A percentile compares a stretch with the other conserved stretches of the same genome.
Evolutionary conservation across 2,113 vertebrate species (phyloP).

Genomic region (Pygoscelis antarcticus): DNA sequence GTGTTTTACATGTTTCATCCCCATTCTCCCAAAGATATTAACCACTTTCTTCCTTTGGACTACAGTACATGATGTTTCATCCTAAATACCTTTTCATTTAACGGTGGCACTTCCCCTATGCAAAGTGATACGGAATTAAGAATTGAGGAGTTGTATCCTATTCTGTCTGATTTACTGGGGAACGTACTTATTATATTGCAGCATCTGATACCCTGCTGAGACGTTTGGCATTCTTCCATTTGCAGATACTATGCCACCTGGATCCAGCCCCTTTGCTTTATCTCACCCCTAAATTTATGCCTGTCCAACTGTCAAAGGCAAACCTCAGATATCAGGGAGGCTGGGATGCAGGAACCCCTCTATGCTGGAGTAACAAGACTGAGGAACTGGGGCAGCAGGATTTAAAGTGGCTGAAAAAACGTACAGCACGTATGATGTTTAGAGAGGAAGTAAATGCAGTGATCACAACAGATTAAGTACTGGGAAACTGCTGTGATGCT

Average conservation of each 20-base stretch:
- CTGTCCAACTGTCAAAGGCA: not conserved
- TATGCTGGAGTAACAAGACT: not conserved
- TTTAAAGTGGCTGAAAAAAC: not conserved
- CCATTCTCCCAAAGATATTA: not conserved
- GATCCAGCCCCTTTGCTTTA: not conserved
- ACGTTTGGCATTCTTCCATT: not conserved
- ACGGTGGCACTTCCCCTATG: not conserved
- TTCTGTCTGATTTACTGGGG: not conserved
- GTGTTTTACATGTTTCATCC: not conserved
- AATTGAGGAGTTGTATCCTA: not conserved
- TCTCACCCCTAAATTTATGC: not conserved
- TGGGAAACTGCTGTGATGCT: not conserved
- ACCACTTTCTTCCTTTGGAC: not conserved
- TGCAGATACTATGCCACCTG: not conserved
- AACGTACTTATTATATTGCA: not conserved
- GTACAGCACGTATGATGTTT: not conserved
- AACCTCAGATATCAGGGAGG: not conserved
- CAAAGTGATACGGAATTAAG: not conserved
- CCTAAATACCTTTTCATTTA: not conserved
- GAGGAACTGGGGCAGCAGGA: not conserved
- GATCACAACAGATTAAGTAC: not conserved
- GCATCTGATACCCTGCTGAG: not conserved
- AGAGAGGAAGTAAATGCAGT: not conserved
- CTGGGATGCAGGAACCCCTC: not conserved
- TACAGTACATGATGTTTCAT: not conserved